Evolutionary conservation across 2,888 invertebrate species (phyloP).

Genomic region (Ommatoiulus sabulosus): DNA sequence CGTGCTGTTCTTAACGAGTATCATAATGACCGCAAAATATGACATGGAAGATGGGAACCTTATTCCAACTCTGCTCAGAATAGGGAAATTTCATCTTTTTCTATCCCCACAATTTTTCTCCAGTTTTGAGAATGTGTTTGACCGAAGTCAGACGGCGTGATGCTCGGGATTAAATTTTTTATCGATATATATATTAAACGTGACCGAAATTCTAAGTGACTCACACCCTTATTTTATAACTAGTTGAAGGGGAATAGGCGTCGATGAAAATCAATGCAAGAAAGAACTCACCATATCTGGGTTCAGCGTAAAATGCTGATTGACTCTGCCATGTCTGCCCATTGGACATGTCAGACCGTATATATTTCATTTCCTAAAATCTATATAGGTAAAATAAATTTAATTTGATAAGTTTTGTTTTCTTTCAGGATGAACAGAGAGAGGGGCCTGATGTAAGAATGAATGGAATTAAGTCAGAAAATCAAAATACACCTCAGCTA

Average conservation of each 20-base stretch:
- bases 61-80: background rate
- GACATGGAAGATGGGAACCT: background rate
- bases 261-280: background rate
- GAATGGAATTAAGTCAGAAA: constrained; percentile 59
- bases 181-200: background rate
- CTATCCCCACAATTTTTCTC: background rate
- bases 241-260: background rate
- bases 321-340: background rate
- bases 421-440: constrained; percentile 59
- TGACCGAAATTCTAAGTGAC: constrained; percentile 1
- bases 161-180: background rate
- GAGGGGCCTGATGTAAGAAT: constrained; percentile 58
- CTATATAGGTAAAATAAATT: background rate
- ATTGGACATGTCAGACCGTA: too few species aligned
- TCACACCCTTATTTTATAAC: background rate
- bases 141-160: background rate
- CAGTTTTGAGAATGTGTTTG: background rate
- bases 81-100: background rate
- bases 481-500: constrained; percentile 56
- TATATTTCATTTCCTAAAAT: background rate
- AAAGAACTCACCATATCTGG: background rate
- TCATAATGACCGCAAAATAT: background rate
- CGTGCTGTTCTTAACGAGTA: too few species aligned
- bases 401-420: background rate
- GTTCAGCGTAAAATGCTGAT: too few species aligned